These are phyloP conservation scores for Acipenser transmontanus DNA, from an alignment of 2,797 vertebrate species.

Conservation along the genomic window DNA sequence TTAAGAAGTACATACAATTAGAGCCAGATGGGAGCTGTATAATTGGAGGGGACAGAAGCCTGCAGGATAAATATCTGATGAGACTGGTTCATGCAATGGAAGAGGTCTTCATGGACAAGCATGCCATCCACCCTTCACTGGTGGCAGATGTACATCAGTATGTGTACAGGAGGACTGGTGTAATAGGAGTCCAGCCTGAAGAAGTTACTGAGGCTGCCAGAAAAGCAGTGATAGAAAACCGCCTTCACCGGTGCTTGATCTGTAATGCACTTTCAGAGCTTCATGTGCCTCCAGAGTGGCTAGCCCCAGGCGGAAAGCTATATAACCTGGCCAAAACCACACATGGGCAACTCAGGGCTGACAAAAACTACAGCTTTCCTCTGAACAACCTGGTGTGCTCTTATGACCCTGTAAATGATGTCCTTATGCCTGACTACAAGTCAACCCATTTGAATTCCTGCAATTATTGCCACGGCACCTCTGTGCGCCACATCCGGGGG, in stretches of 20 bases:
- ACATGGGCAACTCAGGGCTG: slow-evolving; percentile 80
- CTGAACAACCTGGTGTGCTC: slow-evolving; percentile 90
- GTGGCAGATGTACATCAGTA: slow-evolving; percentile 96
- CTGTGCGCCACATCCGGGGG: slow-evolving; percentile 77
- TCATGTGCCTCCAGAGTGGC: slow-evolving; percentile 82
- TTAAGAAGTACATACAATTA: slow-evolving; percentile 81
- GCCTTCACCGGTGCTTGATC: slow-evolving; percentile 89
- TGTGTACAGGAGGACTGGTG: slow-evolving; percentile 88
- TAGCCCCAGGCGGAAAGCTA: slow-evolving; percentile 84
- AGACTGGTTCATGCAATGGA: slow-evolving; percentile 93
- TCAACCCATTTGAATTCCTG: slow-evolving; percentile 83
- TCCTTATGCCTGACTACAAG: slow-evolving; percentile 83
- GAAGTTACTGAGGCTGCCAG: slow-evolving; percentile 92
- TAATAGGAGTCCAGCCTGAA: slow-evolving; percentile 90
- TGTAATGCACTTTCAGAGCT: slow-evolving; percentile 91
- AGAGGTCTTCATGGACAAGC: slow-evolving; percentile 90
- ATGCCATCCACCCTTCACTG: slow-evolving; percentile 86
- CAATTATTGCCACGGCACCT: slow-evolving; percentile 87
- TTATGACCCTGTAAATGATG: slow-evolving; percentile 74
- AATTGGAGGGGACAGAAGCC: slow-evolving; percentile 87
- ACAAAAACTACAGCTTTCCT: slow-evolving; percentile 97
- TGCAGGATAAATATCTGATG: slow-evolving; percentile 92
- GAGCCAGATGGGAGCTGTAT: slow-evolving; percentile 83
- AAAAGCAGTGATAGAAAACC: slow-evolving; percentile 84
- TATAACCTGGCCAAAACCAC: slow-evolving; percentile 88